Conservation (phyloP, 2,888 invertebrate genomes). For the Raillietiella orientalis region DNA sequence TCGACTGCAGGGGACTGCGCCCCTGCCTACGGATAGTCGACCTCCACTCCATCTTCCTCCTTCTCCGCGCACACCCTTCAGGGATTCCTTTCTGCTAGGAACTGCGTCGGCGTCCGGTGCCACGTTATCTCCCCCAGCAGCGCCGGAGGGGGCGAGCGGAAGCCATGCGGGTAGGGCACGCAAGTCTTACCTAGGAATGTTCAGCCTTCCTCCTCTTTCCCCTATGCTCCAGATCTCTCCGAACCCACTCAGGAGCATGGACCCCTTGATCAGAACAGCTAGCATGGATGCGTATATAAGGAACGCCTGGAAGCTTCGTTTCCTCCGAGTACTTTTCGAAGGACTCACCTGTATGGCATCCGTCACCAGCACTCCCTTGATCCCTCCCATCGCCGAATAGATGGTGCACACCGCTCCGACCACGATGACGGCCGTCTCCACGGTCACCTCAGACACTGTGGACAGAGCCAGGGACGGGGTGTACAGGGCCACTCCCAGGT, state of each 20-base stretch:
- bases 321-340: too few species aligned
- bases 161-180: too few species aligned
- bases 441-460: constrained; percentile 41
- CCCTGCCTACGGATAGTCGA: too few species aligned
- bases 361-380: constrained; percentile 63
- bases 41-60: too few species aligned
- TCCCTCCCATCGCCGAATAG: constrained; percentile 58
- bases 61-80: too few species aligned
- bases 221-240: constrained; percentile 35
- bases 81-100: too few species aligned
- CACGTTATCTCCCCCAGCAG: too few species aligned
- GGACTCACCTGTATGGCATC: constrained; percentile 29
- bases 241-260: constrained; percentile 31
- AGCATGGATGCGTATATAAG: constrained; percentile 57
- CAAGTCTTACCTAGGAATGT: constrained; percentile 17
- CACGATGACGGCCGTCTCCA: constrained; percentile 27
- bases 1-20: too few species aligned
- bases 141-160: too few species aligned
- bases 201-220: constrained; percentile 27
- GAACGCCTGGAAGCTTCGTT: constrained; percentile 21
- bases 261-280: constrained; percentile 37
- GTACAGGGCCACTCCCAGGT: constrained; percentile 68
- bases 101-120: too few species aligned
- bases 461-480: constrained; percentile 59
- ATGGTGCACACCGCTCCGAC: constrained; percentile 47